Evolutionary conservation across 2,888 invertebrate species (phyloP), one percentile per base, ranked within the genome.

Genomic region (Cybosia mesomella): DNA sequence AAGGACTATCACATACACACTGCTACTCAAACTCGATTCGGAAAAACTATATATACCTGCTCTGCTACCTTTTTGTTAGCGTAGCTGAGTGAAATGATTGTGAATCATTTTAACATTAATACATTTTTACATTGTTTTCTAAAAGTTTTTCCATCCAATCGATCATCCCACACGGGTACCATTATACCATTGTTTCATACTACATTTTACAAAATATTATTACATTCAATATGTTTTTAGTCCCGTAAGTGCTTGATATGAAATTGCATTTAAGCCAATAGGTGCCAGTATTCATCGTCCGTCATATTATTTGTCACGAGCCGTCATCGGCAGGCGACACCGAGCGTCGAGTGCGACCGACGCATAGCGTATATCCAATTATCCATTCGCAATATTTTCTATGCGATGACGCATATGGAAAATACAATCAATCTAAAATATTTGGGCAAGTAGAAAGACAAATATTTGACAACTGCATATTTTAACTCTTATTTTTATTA

Each of bases 341-440:
- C 82, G 83, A 77, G 80, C 85, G 90, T 88, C 89, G 90, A 88
- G 91, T 89, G 92, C 88, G 87, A 83, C 83, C 88, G 91, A 90
- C 91, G 89, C 87, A 84, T 84, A 84, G 85, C 88, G 86, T 89
- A 88, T 86, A 87, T 92, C 93, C 93, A 94, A 94, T 94, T 93
- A 94, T 90, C 86, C 89, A 91, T 89, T 89, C 90, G 92, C 92
- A 91, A 94, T 94, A 93, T 94, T 94, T 94, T 93, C 92, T 92
- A 93, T 91, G 89, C 87, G 86, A 88, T 92, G 92, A 90, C 91
- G 91, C 87, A 83, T 85, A 84, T 79, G 82, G 80, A 80, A 87
- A 91, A 88, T 86, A 89, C 92, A 93, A 93, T 93, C 92, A 93
- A 92, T 93, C 92, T 73, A 82, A 76, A 81, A 77, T 73, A 70